Evolutionary conservation across 2,797 vertebrate genomes (phyloP), one percentile per base, ranked within the genome.

Genomic region (Chelonia mydas): DNA sequence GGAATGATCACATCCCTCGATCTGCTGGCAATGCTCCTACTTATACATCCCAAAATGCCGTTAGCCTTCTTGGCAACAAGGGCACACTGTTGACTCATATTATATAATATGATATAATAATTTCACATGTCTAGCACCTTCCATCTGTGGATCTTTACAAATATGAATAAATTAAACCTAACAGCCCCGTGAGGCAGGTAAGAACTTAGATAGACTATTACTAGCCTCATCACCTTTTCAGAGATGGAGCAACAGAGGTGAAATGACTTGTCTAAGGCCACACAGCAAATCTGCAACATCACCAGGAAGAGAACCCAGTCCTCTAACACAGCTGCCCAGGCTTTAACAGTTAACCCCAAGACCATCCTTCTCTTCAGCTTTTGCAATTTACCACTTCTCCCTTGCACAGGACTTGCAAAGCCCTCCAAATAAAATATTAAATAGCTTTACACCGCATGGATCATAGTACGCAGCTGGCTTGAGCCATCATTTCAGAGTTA

Each of bases 81-180:
- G 41, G 41, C 41, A 41, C 41, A 41, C 41, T 41, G 41, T 41
- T 41, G 41, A 41, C 41, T 41, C 41, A 41, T 41, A 41, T 41
- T 41, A 41, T 41, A 41, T 41, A 41, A 41, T 41, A 41, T 41
- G 41, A 41, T 41, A 41, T 41, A 87, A 91, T 76, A 80, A 83
- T 84, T 91, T 59, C 54, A 55, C 4, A 93, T 95, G 76, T 90
- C 85, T 93, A 95, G 91, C 94, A 90, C 61, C 90, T 91, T 65
- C 89, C 76, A 0, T 8, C 15, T 50, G 88, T 79, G 61, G 80
- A 89, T 90, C 83, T 72, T 59, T 0, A 74, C 90, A 90, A 9
- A 8, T 19, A 21, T 91, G 87, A 37, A 50, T 94, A 86, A 89
- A 93, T 93, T 88, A 74, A 90, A 96, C 86, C 89, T 23, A 83